Conservation (phyloP, 2,113 vertebrate species). For the Nothocercus julius region DNA sequence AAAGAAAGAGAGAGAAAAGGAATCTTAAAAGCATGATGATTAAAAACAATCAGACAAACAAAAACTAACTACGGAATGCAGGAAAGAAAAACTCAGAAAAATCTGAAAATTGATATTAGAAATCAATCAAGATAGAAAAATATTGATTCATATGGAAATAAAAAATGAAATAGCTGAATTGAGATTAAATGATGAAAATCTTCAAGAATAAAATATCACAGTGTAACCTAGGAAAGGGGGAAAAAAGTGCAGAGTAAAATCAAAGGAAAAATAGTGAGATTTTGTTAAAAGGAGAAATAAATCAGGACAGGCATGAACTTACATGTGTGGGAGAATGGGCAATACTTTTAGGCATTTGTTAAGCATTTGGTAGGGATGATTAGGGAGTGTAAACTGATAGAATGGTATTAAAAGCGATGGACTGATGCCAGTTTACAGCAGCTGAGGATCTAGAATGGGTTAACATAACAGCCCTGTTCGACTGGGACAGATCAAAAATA, state of each 20-base stretch:
- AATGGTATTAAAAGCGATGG: conserved; percentile 27
- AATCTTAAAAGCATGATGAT: background rate
- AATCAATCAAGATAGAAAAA: background rate
- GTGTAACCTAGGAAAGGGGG: background rate
- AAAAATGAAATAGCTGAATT: background rate
- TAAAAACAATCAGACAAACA: background rate
- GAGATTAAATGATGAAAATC: background rate
- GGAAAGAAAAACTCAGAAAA: background rate
- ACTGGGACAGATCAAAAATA: background rate
- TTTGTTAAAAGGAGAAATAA: conserved; percentile 12
- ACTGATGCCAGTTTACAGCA: background rate
- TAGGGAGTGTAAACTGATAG: conserved; percentile 25
- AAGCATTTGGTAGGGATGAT: conserved; percentile 48
- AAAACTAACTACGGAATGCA: background rate
- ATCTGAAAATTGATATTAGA: background rate
- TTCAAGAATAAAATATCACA: background rate
- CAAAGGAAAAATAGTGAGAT: background rate
- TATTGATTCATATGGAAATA: background rate
- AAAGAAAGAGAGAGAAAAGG: background rate
- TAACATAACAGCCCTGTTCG: background rate
- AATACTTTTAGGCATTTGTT: conserved; percentile 24
- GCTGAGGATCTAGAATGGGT: background rate
- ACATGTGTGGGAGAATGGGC: background rate
- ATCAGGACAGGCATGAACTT: background rate
- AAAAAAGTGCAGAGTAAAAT: background rate